Evolutionary conservation across 2,797 vertebrate genomes (phyloP).

Genomic region (Sebastolobus altivelis): DNA sequence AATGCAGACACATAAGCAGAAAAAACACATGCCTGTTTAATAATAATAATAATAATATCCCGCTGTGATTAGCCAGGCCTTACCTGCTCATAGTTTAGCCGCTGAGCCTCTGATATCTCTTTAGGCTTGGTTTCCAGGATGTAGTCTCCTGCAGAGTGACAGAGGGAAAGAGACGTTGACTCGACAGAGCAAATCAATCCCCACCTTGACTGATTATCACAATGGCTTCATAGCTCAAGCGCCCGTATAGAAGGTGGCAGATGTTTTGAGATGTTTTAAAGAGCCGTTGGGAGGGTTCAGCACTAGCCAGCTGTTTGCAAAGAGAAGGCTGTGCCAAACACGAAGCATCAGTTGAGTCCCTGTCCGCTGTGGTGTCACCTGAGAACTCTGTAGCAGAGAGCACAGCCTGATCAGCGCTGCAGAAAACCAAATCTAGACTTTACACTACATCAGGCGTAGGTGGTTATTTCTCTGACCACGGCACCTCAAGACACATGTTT

Average conservation of each 20-base stretch:
- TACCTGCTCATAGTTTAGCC: slow-evolving; percentile 99
- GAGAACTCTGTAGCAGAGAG: slow-evolving; percentile 28
- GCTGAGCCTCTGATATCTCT: slow-evolving; percentile 98
- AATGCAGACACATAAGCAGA: slow-evolving; percentile 42
- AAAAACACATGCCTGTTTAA: slow-evolving; percentile 33
- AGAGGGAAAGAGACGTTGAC: slow-evolving; percentile 43
- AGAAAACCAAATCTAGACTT: slow-evolving; percentile 1
- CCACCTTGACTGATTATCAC: slow-evolving; percentile 15
- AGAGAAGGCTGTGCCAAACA: slow-evolving; percentile 24
- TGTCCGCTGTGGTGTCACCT: slow-evolving; percentile 29
- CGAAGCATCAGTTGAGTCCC: slow-evolving; percentile 13
- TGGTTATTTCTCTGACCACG: neutral
- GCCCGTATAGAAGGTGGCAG: slow-evolving; percentile 4
- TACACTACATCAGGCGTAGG: neutral
- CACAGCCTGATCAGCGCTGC: neutral
- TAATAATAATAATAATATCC: slow-evolving; percentile 22
- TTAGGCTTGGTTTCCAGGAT: slow-evolving; percentile 98
- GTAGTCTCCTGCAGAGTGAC: slow-evolving; percentile 91
- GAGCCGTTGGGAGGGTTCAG: neutral
- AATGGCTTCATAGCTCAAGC: slow-evolving; percentile 20
- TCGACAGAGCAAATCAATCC: slow-evolving; percentile 1
- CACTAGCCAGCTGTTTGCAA: slow-evolving; percentile 31
- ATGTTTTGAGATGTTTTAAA: slow-evolving; percentile 31
- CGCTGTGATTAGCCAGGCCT: slow-evolving; percentile 23
- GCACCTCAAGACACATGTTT: neutral